These are phyloP conservation scores for Datnioides undecimradiatus DNA, from an alignment of 2,113 vertebrate species.

Conservation along the genomic window DNA sequence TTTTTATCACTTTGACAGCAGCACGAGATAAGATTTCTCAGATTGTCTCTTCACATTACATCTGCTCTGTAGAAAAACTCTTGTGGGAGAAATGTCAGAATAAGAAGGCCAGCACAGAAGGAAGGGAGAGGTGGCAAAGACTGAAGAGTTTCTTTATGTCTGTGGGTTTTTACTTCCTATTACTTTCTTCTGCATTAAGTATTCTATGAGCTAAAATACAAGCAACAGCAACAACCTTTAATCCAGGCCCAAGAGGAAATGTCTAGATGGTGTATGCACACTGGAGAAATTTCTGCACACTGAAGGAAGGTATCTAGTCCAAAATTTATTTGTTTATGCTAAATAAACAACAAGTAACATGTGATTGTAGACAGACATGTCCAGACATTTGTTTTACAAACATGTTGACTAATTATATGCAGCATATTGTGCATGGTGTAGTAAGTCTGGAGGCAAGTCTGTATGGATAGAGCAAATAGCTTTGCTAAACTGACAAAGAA, in stretches of 20 bases:
- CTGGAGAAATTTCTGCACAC: neutral
- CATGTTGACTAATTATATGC: neutral
- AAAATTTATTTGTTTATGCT: neutral
- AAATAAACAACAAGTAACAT: neutral
- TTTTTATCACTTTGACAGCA: slow-evolving; percentile 36
- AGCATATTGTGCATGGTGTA: neutral
- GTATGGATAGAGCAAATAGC: neutral
- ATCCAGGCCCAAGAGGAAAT: slow-evolving; percentile 1
- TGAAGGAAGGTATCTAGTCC: neutral
- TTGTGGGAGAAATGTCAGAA: slow-evolving; percentile 37
- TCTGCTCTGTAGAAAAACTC: slow-evolving; percentile 54
- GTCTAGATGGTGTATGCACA: neutral
- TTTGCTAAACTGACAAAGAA: neutral
- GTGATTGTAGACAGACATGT: neutral
- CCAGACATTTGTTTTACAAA: neutral
- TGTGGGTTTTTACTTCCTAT: slow-evolving; percentile 18
- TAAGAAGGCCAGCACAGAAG: slow-evolving; percentile 5
- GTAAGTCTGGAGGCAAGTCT: neutral
- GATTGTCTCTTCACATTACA: slow-evolving; percentile 59
- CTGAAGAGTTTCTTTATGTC: slow-evolving; percentile 11
- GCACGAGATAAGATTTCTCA: slow-evolving; percentile 35
- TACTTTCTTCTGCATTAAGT: slow-evolving; percentile 9
- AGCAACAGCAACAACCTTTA: slow-evolving; percentile 17
- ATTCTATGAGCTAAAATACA: slow-evolving; percentile 17
- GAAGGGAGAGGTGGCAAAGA: slow-evolving; percentile 10